Base-by-base conservation (phyloP, 1,140 invertebrate genomes). In the Drosophila bocki region DNA sequence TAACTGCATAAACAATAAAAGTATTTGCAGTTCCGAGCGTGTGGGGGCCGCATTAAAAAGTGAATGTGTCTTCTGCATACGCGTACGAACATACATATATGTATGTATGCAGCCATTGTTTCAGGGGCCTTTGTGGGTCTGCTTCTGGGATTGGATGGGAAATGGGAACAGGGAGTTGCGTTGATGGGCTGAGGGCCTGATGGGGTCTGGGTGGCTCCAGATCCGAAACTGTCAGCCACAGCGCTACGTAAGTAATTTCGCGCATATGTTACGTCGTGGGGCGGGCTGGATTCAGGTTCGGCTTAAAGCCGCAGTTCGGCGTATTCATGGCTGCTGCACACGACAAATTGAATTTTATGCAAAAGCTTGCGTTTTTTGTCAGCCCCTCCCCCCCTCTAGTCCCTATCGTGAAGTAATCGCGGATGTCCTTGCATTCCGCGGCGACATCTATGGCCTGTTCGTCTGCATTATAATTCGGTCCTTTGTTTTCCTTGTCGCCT, bases 311-410 rank as follows among this genome's bases (percentile, higher is more conserved):
- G 51, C 51, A 69, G 80, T 83, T 77, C 72, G 84, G 84, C 84
- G 78, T 88, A 88, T 88, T 88, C 84, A 88, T 88, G 84, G 78
- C 75, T 85, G 82, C 82, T 90, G 84, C 84, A 88, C 84, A 88
- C 81, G 84, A 88, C 84, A 88, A 88, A 88, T 88, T 88, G 84
- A 88, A 88, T 88, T 88, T 88, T 88, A 88, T 90, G 84, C 81
- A 90, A 85, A 80, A 90, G 70, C 77, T 80, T 85, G 56, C 78
- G 67, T 71, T 72, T 63, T 47, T 50, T 22, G 53, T 22, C 41
- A 22, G 12, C 4, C 45, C 35, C 42, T 9, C 56, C 59, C 56
- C 35, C 47, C 42, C 26, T 29, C 26, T 6, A 29, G 26, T 5
- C 0, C 26, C 26, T 29, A 29, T 29, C 50, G 29, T 50, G 54